A percentile compares a stretch with the other conserved stretches of the same genome.
phyloP scores from a whole-genome alignment of 2,888 invertebrate genomes.

The Leptopilina myrica region DNA sequence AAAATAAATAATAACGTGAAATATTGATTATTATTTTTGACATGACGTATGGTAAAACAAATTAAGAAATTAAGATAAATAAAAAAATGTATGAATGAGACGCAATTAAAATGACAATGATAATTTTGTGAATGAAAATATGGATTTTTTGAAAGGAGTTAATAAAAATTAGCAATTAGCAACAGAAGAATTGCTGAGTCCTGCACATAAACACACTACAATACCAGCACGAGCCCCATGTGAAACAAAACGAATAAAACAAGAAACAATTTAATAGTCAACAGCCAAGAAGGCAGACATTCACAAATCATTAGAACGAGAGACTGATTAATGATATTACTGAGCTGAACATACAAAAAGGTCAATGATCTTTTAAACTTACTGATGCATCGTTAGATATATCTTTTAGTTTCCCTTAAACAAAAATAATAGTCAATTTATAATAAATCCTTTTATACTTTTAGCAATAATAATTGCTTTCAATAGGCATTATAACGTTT shows the following conservation, averaged over 20 bases:
- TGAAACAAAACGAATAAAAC: slow-evolving; percentile 52
- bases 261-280: slow-evolving; percentile 33
- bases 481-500: too few relatives aligned
- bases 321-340: slow-evolving; percentile 32
- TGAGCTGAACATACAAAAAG: slow-evolving; percentile 3
- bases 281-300: slow-evolving; percentile 12
- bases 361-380: not conserved
- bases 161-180: slow-evolving; percentile 62
- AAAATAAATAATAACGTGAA: too few relatives aligned
- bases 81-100: too few relatives aligned
- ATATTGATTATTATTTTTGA: too few relatives aligned
- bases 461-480: too few relatives aligned
- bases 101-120: too few relatives aligned
- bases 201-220: slow-evolving; percentile 65
- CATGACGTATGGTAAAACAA: too few relatives aligned
- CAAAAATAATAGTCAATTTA: not conserved
- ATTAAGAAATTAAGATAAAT: too few relatives aligned
- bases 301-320: slow-evolving; percentile 17
- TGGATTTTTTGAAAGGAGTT: slow-evolving; percentile 38
- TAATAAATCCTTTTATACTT: not conserved
- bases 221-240: slow-evolving; percentile 67
- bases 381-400: slow-evolving; percentile 9
- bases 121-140: too few relatives aligned
- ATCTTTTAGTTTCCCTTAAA: not conserved
- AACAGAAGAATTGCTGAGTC: slow-evolving; percentile 62